A percentile compares a stretch with the other conserved stretches of the same genome.
These are phyloP conservation scores for Miichthys miiuy DNA, from an alignment of 2,797 vertebrate genomes.

Conservation along the genomic window DNA sequence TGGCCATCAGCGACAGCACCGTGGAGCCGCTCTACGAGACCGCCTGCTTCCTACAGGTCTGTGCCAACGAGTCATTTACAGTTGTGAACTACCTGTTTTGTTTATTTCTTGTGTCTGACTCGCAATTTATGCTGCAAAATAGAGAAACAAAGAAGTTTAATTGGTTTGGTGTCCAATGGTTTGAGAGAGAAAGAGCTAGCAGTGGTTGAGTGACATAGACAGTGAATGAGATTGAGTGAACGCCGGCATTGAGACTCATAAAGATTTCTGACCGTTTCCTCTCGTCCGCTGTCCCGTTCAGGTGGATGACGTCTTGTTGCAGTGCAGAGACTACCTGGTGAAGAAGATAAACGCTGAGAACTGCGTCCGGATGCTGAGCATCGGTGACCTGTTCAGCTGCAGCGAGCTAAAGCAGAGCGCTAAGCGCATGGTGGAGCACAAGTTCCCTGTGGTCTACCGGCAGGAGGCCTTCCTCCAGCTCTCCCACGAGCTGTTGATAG, in stretches of 20 bases:
- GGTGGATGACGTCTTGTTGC: conserved; percentile 96
- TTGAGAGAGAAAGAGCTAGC: too few species aligned
- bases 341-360: conserved; percentile 99
- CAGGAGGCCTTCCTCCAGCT: conserved; percentile 98
- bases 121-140: too few species aligned
- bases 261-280: background rate
- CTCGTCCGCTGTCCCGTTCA: conserved; percentile 58
- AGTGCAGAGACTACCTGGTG: conserved; percentile 96
- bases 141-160: too few species aligned
- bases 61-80: background rate
- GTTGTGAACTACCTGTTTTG: background rate
- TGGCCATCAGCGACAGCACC: conserved; percentile 94
- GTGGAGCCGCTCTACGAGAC: conserved; percentile 99
- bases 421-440: conserved; percentile 99
- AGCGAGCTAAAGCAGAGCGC: conserved; percentile 96
- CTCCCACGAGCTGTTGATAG: conserved; percentile 94
- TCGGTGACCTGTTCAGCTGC: conserved; percentile 97
- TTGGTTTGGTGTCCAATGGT: too few species aligned
- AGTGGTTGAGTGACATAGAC: too few species aligned
- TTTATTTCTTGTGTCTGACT: background rate
- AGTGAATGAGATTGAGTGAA: too few species aligned
- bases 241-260: too few species aligned
- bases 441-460: conserved; percentile 95
- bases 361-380: conserved; percentile 96
- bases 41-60: conserved; percentile 98